Base-by-base conservation (phyloP, 2,113 vertebrate genomes). In the Gavialis gangeticus region DNA sequence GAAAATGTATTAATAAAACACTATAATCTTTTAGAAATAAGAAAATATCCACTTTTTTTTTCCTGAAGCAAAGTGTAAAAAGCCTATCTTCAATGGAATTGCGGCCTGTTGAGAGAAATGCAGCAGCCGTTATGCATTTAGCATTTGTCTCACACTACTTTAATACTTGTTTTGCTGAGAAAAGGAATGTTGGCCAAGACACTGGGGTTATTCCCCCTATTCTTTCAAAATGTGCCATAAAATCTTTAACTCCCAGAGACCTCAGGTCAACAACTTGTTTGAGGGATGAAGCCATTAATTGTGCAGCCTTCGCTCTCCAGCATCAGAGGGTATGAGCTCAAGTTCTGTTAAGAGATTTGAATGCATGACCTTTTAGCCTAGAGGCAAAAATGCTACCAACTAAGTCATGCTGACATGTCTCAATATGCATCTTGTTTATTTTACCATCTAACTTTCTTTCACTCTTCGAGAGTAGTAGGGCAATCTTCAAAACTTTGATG, bases 71-170 rank as follows among this genome's bases (percentile, higher is more conserved):
- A 85, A 77, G 27, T 90, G 73, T 55, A 88, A 94, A 91, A 93
- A 79, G 3, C 55, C 34, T 11, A 4, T 85, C 87, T 93, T 60
- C 55, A 76, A 82, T 60, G 87, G 67, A 64, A 57, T 37, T 89
- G 79, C 71, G 88, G 22, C 84, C 93, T 85, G 57, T 76, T 94
- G 58, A 93, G 64, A 46, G 77, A 92, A 90, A 89, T 69, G 69
- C 84, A 56, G 64, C 75, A 92, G 75, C 71, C 16, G 71, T 88
- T 88, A 94, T 75, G 17, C 75, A 67, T 75, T 91, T 81, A 85
- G 16, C 89, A 85, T 92, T 92, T 92, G 93, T 94, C 93, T 84
- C 55, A 77, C n/a, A 57, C 30, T 85, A 37, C 73, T 94, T 92
- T 96, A 86, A 69, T 89, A 73, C 64, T 79, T 62, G 22, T 85